Evolutionary conservation across 2,113 vertebrate species (phyloP).

Genomic region (Zapus hudsonius): DNA sequence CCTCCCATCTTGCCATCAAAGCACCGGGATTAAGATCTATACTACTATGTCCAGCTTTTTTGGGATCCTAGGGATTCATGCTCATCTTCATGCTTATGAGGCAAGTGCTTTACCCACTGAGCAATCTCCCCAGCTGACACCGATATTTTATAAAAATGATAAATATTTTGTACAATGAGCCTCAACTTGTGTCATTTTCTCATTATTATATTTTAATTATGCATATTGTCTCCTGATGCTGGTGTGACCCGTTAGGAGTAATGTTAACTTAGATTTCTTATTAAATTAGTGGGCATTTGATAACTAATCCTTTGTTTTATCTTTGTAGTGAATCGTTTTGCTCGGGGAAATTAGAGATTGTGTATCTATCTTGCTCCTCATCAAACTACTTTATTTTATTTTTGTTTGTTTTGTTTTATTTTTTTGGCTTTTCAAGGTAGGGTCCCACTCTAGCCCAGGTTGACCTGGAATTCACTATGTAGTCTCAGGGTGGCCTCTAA

Average conservation of each 20-base stretch:
- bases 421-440: too few relatives aligned
- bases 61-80: too few relatives aligned
- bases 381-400: slow-evolving; percentile 20
- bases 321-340: slow-evolving; percentile 26
- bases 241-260: background rate
- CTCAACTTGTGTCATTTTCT: slow-evolving; percentile 17
- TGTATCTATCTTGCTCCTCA: slow-evolving; percentile 6
- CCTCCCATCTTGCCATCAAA: too few relatives aligned
- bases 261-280: slow-evolving; percentile 26
- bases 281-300: slow-evolving; percentile 4
- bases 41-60: too few relatives aligned
- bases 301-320: slow-evolving; percentile 22
- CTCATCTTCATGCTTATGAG: too few relatives aligned
- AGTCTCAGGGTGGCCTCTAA: too few relatives aligned
- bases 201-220: slow-evolving; percentile 43
- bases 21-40: too few relatives aligned
- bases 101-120: too few relatives aligned
- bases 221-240: background rate
- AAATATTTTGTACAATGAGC: background rate
- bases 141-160: background rate
- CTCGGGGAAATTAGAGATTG: background rate
- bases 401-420: too few relatives aligned
- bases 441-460: too few relatives aligned
- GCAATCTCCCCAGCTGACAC: background rate
- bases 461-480: too few relatives aligned